Base-by-base conservation (phyloP, 2,888 invertebrate genomes). In the Aelia acuminata region DNA sequence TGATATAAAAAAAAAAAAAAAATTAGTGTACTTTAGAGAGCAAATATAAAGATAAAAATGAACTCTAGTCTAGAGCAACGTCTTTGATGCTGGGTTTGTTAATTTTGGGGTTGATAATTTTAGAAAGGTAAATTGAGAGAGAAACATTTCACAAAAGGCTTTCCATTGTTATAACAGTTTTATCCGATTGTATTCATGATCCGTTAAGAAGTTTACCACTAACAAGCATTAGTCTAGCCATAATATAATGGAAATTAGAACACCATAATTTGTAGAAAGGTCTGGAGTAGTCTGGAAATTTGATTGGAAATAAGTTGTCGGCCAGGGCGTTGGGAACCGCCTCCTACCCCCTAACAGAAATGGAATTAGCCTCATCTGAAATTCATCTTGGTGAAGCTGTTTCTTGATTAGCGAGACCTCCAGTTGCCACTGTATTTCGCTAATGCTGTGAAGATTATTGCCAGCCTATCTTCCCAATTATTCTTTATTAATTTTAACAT, bases 231-330 rank as follows among this genome's bases (percentile, higher is more conserved):
- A 18, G 63, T 1, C 43, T 35, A 70, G 13, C 63, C 13, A n/a
- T 70, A 70, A 70, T 70, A 70, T 35, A 70, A 70, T 70, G 63
- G 31, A 70, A 70, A 70, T 70, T 70, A 70, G 35, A 70, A 70
- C 63, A 70, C 35, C 31, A 70, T 35, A 70, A 70, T 70, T 70
- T 70, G 4, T 70, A 70, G 63, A 70, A 35, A 43, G 43, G 43
- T 26, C 57, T 57, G 57, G 57, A 26, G 26, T 3, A 26, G 57
- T 57, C 26, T 13, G 57, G 26, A 57, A 47, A 80, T 80, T 80
- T 80, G 80, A 80, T 80, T 80, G 80, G 80, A 80, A 80, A 80
- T 47, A 80, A 80, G 80, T 80, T 80, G 75, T 35, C 10, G 39
- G 39, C 10, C 22, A 15, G 43, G 43, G 15, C n/a, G n/a, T n/a